A percentile compares a stretch with the other conserved stretches of the same genome.
phyloP scores from a whole-genome alignment of 2,113 vertebrate species.

The Chaetorhynchus papuensis region DNA sequence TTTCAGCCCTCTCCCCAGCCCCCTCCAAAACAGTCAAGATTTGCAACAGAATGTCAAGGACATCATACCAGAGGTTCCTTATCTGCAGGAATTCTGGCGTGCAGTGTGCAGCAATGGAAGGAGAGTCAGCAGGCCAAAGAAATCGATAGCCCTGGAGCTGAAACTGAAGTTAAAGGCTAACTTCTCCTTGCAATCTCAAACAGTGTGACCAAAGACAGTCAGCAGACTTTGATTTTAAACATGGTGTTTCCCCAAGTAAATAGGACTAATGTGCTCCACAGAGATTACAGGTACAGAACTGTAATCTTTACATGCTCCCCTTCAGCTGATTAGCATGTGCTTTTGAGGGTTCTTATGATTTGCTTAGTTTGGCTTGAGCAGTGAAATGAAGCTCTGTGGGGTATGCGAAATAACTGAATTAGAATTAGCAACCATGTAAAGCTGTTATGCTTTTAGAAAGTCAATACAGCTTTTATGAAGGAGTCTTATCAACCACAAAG shows the following conservation, averaged over 20 bases:
- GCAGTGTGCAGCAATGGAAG: background rate
- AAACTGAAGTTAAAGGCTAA: background rate
- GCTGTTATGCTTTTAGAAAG: background rate
- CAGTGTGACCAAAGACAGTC: background rate
- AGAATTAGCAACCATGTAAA: background rate
- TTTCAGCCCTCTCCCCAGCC: background rate
- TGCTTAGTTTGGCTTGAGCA: background rate
- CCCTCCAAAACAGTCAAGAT: background rate
- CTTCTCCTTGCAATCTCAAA: background rate
- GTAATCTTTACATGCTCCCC: background rate
- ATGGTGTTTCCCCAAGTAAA: background rate
- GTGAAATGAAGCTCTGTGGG: background rate
- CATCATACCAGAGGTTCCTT: background rate
- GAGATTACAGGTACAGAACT: background rate
- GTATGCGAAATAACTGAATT: background rate
- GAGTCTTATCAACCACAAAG: background rate
- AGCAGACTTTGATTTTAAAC: background rate
- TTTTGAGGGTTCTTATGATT: background rate
- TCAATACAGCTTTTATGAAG: background rate
- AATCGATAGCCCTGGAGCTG: background rate
- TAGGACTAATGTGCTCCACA: background rate
- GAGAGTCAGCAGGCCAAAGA: background rate
- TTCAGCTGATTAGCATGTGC: background rate
- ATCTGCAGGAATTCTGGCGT: background rate
- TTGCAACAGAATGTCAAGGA: background rate